These are phyloP conservation scores for Diloba caeruleocephala DNA, from an alignment of 2,888 invertebrate genomes.

Conservation along the genomic window DNA sequence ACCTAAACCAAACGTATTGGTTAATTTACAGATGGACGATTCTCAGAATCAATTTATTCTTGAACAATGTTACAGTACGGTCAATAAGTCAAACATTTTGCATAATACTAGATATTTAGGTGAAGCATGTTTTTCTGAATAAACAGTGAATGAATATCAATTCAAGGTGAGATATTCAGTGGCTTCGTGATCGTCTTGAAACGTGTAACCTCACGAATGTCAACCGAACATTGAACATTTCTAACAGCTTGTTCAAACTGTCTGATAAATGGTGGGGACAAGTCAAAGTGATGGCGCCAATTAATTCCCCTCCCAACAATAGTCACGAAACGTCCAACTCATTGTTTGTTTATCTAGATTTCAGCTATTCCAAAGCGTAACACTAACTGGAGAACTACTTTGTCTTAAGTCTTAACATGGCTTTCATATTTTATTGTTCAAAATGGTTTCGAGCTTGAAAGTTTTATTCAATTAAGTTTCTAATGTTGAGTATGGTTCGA, in stretches of 20 bases:
- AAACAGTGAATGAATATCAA: constrained; percentile 28
- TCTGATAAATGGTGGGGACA: constrained; percentile 70
- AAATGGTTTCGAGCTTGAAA: constrained; percentile 9
- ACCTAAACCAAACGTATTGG: too few species aligned
- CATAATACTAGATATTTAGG: neutral
- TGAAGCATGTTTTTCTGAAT: constrained; percentile 7
- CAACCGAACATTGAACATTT: constrained; percentile 62
- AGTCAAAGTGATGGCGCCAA: constrained; percentile 70
- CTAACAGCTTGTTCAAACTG: constrained; percentile 68
- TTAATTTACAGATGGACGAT: neutral
- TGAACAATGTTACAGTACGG: constrained; percentile 18
- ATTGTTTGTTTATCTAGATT: constrained; percentile 55
- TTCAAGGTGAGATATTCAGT: constrained; percentile 21
- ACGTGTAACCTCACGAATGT: constrained; percentile 54
- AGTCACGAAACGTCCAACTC: constrained; percentile 65
- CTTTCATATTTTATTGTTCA: constrained; percentile 30
- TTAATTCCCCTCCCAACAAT: constrained; percentile 70
- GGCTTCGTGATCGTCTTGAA: constrained; percentile 40
- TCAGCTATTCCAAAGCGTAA: constrained; percentile 31
- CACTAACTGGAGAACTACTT: constrained; percentile 35
- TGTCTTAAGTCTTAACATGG: constrained; percentile 22
- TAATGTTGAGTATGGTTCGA: too few species aligned
- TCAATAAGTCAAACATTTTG: constrained; percentile 19
- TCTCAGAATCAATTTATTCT: constrained; percentile 21
- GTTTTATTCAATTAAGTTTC: constrained; percentile 5